phyloP scores from a whole-genome alignment of 2,797 vertebrate genomes.

The Furcifer pardalis region DNA sequence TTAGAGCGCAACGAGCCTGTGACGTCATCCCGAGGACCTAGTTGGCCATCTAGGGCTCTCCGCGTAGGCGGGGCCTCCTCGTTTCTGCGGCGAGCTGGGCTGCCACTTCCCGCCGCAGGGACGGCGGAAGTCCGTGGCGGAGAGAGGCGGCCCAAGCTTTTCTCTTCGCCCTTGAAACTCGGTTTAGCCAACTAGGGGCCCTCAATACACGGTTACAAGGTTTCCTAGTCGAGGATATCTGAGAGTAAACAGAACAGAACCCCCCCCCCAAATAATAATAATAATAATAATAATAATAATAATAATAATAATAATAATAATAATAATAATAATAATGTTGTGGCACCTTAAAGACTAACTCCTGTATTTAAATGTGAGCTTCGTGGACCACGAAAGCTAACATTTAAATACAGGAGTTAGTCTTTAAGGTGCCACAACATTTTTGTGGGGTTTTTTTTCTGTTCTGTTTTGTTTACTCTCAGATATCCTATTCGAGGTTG shows the following conservation, averaged over 20 bases:
- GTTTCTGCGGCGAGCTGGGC: not conserved
- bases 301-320: too few relatives aligned
- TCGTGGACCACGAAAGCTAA: too few relatives aligned
- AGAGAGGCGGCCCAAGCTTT: not conserved
- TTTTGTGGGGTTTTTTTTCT: too few relatives aligned
- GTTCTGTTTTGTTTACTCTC: too few relatives aligned
- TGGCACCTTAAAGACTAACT: too few relatives aligned
- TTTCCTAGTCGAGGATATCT: not conserved
- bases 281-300: too few relatives aligned
- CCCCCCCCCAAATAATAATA: too few relatives aligned
- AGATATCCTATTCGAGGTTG: not conserved
- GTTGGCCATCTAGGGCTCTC: constrained; percentile 24
- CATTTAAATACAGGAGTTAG: too few relatives aligned
- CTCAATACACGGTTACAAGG: not conserved
- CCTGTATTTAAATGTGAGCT: too few relatives aligned
- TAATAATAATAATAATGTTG: too few relatives aligned
- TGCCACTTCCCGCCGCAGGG: not conserved
- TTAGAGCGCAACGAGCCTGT: constrained; percentile 13
- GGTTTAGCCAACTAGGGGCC: not conserved
- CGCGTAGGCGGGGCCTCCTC: constrained; percentile 22
- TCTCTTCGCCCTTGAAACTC: constrained; percentile 5
- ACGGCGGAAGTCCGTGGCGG: not conserved
- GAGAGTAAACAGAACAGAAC: too few relatives aligned
- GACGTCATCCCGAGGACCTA: constrained; percentile 26
- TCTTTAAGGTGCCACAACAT: too few relatives aligned